Base-by-base conservation (phyloP, 35 echinoderm and acorn worm genomes). In the Apostichopus californicus region DNA sequence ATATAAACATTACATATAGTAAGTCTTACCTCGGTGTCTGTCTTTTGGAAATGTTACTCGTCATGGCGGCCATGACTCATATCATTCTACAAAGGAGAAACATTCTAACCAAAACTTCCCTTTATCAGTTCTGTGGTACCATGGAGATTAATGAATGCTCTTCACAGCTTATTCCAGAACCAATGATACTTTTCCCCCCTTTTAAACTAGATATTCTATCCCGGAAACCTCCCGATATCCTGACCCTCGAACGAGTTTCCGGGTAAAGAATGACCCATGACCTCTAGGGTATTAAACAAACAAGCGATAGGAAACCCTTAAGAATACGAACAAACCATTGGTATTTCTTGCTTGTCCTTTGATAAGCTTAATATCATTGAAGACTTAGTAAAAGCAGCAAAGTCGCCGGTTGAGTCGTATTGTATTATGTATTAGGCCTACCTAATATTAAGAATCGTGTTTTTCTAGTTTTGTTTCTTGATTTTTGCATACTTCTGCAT, bases 171-270 rank as follows among this genome's bases (percentile, higher is more conserved):
- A 54, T 28, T 81, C 55, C 78, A 55, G 13, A 54, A 15, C 28
- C 25, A 34, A 81, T 22, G 13, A 12, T 81, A 46, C 34, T 46
- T 68, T 68, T 68, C 18, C 64, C 18, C 18, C 18, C 64, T 68
- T 68, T 68, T 68, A 68, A 55, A 83, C 80, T 55, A 25, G 56
- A 85, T 58, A 85, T 60, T 85, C 15, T 85, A 58, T n/a, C 81
- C 81, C 81, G 81, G 81, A 85, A 85, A 85, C 81, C 57, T 85
- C 56, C 55, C 81, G 55, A 85, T 85, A 85, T 85, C 81, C 81
- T 85, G 81, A 85, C 81, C 54, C 54, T 85, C 81, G 54, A 58
- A 58, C 5, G 54, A 85, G 81, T 85, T 85, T 85, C 81, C 81
- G 54, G 81, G 56, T 58, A 15, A 22, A 15, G 81, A 85, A 21